Percentiles rank a stretch among this genome's conserved stretches.
These are phyloP conservation scores for Conomelus anceps DNA, from an alignment of 2,888 invertebrate species.

Conservation along the genomic window DNA sequence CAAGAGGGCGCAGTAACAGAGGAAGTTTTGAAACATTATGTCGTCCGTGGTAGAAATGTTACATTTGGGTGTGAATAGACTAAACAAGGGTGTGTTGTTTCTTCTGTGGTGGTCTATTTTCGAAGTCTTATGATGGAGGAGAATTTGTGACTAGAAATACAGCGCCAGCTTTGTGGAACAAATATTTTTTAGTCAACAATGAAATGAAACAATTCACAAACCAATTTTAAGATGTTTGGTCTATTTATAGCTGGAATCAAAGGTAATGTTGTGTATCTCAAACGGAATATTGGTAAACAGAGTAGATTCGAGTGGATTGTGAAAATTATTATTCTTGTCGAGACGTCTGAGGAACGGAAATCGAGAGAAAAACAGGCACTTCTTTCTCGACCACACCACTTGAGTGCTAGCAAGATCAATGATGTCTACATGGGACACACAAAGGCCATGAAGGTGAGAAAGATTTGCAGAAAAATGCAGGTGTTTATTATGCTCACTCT, in stretches of 20 bases:
- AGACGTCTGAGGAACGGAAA: background rate
- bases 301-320: background rate
- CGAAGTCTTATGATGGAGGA: background rate
- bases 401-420: background rate
- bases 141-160: background rate
- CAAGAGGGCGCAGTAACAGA: background rate
- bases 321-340: background rate
- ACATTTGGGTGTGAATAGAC: background rate
- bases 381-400: background rate
- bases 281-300: background rate
- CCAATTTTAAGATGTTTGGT: too few species aligned
- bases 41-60: background rate
- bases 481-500: background rate
- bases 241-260: background rate
- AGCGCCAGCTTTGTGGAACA: background rate
- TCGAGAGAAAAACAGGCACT: background rate
- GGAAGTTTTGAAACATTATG: background rate
- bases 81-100: background rate
- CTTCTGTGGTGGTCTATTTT: background rate
- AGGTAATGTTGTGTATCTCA: too few species aligned
- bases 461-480: background rate
- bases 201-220: too few species aligned
- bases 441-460: background rate
- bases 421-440: background rate
- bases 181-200: background rate